These are phyloP conservation scores for Emydura subglobosa DNA, from an alignment of 2,113 vertebrate species.

Conservation along the genomic window DNA sequence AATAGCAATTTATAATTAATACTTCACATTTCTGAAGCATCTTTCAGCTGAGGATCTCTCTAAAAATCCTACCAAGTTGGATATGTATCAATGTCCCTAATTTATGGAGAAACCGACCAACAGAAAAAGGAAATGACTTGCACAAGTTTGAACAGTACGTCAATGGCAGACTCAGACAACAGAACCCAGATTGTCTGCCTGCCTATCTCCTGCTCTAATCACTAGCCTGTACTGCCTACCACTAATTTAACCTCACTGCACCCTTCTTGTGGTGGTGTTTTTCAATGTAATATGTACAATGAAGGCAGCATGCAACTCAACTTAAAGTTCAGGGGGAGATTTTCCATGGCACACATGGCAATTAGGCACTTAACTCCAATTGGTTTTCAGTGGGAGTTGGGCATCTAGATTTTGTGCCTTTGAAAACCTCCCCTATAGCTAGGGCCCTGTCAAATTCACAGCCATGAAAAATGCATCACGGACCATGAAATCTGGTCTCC, in stretches of 20 bases:
- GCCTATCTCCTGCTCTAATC: slow-evolving; percentile 8
- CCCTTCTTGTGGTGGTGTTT: neutral
- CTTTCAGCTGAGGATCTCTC: neutral
- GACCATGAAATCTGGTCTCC: too few species aligned
- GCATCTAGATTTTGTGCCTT: neutral
- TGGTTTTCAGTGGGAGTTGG: neutral
- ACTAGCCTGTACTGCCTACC: neutral
- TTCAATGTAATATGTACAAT: accelerated
- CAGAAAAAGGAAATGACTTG: neutral
- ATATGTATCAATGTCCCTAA: neutral
- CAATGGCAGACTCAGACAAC: neutral
- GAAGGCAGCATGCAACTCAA: accelerated
- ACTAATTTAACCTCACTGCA: neutral
- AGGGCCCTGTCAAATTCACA: too few species aligned
- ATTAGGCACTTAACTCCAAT: accelerated
- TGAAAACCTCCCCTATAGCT: neutral
- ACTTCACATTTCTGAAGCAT: neutral
- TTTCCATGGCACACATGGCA: neutral
- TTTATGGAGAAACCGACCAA: neutral
- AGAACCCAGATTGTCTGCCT: slow-evolving; percentile 18
- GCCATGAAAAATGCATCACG: too few species aligned
- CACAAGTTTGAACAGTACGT: neutral
- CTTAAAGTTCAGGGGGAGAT: too few species aligned
- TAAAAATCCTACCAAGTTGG: accelerated
- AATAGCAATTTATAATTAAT: neutral